Evolutionary conservation across 2,888 invertebrate genomes (phyloP), one percentile per base, ranked within the genome.

Genomic region (Cotesia congregata): DNA sequence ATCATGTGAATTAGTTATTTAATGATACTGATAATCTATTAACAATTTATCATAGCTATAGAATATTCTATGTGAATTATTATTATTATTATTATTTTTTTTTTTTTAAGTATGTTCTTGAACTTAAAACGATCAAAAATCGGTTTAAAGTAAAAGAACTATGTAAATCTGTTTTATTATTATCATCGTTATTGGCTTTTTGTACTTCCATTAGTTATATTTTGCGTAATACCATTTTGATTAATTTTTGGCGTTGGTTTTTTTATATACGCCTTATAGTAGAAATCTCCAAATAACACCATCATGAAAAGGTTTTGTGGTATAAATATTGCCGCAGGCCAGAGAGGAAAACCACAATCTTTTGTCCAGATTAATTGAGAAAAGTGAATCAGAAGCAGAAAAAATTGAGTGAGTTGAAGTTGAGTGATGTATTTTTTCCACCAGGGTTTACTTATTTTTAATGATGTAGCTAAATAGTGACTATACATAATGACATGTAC

Each of bases 341-440:
- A 91, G 7, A 90, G 90, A 1, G 94, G 94, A 82, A 91, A 94
- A 0, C 82, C 90, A 82, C 94, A 95, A 79, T 92, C 90, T 0
- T 91, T 85, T 59, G 86, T 87, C 84, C 92, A 90, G 0, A 91
- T 82, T 59, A 92, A 77, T 9, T 88, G 82, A 0, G 86, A 78
- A 88, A 91, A 92, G 86, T 94, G 93, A 0, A 93, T 75, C 0
- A 92, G 88, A 41, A 93, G 89, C 78, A 92, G 84, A 41, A 92
- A 89, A 85, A 95, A 95, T 86, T 95, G 95, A 0, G 91, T 15
- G 91, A 97, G 92, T 90, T 97, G 97, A 82, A 97, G 86, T 85
- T 94, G 95, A 0, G 97, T 97, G 78, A 97, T 94, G 84, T 95
- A 92, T 80, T 94, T 95, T 87, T 97, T 97, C 94, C 96, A 95